Percentiles rank a stretch among this genome's conserved stretches.
Evolutionary conservation across 2,113 vertebrate genomes (phyloP).

Genomic region (Mormyrus lacerda): DNA sequence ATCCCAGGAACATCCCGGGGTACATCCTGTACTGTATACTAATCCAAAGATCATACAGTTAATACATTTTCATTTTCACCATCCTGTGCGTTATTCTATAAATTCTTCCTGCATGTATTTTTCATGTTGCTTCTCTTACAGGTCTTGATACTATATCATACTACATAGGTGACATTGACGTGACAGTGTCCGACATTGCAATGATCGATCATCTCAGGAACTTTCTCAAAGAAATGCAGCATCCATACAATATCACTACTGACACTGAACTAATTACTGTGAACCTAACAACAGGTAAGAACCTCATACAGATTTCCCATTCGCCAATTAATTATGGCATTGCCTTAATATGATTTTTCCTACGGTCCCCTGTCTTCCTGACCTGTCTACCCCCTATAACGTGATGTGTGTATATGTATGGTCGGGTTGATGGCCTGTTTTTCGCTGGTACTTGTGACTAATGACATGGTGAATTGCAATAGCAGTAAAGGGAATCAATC

Average conservation of each 20-base stretch:
- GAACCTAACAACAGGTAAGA: conserved; percentile 32
- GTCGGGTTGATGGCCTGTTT: too few relatives aligned
- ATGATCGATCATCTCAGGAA: conserved; percentile 21
- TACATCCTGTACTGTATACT: neutral
- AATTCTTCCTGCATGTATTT: neutral
- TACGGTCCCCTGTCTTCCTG: too few relatives aligned
- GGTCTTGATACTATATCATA: neutral
- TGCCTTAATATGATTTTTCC: too few relatives aligned
- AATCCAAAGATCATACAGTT: neutral
- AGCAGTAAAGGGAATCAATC: too few relatives aligned
- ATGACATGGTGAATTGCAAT: too few relatives aligned
- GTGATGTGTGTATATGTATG: too few relatives aligned
- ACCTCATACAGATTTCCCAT: neutral
- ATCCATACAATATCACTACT: neutral
- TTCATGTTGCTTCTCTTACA: neutral
- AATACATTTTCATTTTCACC: neutral
- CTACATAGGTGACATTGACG: conserved; percentile 26
- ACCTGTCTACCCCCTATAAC: too few relatives aligned
- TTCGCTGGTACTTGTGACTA: too few relatives aligned
- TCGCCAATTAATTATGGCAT: neutral
- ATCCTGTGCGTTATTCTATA: neutral
- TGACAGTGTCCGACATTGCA: conserved; percentile 8
- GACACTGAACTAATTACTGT: conserved; percentile 11
- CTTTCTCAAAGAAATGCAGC: neutral
- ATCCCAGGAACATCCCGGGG: neutral